Base-by-base conservation (phyloP, 2,797 vertebrate genomes). In the Microctenopoma lineatum region DNA sequence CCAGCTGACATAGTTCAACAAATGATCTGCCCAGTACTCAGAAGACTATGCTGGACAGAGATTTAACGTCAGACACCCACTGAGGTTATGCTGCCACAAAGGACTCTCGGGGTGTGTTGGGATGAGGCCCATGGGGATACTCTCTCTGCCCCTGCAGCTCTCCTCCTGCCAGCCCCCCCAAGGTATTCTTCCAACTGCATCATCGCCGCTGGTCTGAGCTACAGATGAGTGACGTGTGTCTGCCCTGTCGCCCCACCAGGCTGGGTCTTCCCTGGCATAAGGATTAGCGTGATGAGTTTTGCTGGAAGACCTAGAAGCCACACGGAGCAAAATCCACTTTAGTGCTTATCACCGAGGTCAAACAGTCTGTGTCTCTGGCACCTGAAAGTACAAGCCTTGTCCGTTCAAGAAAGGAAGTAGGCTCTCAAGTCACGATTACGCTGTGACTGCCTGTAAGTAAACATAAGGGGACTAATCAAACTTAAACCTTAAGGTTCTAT, bases 241-340 rank as follows among this genome's bases (percentile, higher is more conserved):
- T 11, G 50, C 15, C 38, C 74, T 52, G 7, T 63, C 67, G 5
- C 44, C 66, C 58, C 18, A 57, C 78, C 77, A 21, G 46, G 42
- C 39, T 5, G 48, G 52, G 26, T 67, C 60, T 13, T 78, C 70
- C 47, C 64, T 42, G 15, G 81, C 79, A 18, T 93, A 94, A 0
- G 92, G 92, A 75, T 93, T 93, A 14, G 83, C 51, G 60, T 93
- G 87, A 34, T 47, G 79, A 50, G 42, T 27, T 71, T 73, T 91
- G 11, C 83, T 88, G 14, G 83, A 61, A 55, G 73, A 58, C 77
- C 87, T 87, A 15, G 4, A 75, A 6, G 51, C 7, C 52, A 73
- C 36, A 68, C 0, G 4, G 11, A 59, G 68, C 9, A 16, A n/a
- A 21, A 18, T 11, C 3, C 38, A 25, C 38, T 1, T 32, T n/a